phyloP scores from a whole-genome alignment of 2,888 invertebrate species.

The Rhodophaea formosa region DNA sequence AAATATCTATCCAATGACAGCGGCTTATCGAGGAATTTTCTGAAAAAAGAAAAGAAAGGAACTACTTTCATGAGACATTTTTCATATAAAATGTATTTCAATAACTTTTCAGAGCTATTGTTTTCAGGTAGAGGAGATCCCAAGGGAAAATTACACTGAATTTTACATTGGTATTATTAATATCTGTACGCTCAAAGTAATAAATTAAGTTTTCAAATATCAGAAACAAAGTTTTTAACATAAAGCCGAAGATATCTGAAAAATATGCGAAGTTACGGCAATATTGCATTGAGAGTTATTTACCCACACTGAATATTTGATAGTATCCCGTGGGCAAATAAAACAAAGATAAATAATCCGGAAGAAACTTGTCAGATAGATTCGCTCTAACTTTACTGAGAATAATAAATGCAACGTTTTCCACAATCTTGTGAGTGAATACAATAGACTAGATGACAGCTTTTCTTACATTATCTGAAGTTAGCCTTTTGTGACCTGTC shows the following conservation, averaged over 20 bases:
- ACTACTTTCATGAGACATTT: too few species aligned
- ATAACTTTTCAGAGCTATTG: too few species aligned
- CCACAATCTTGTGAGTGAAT: conserved; percentile 14
- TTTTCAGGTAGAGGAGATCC: too few species aligned
- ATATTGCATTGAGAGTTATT: conserved; percentile 6
- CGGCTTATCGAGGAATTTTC: too few species aligned
- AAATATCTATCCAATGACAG: too few species aligned
- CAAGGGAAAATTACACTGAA: too few species aligned
- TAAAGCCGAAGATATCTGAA: conserved; percentile 11
- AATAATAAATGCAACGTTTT: conserved; percentile 30
- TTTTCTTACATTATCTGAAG: conserved; percentile 2
- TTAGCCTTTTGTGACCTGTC: neutral
- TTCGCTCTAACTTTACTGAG: conserved; percentile 25
- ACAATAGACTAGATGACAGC: neutral
- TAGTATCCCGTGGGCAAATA: conserved; percentile 24
- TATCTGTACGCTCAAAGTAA: too few species aligned
- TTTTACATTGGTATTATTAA: too few species aligned
- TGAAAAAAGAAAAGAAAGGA: too few species aligned
- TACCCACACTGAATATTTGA: conserved; percentile 1
- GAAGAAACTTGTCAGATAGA: conserved; percentile 25
- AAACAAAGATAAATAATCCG: conserved; percentile 19
- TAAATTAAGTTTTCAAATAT: neutral
- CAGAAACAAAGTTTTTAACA: conserved; percentile 11
- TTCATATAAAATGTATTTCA: too few species aligned
- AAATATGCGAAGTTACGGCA: neutral